Conservation (phyloP, 2,113 vertebrate species). For the Phaethon lepturus region DNA sequence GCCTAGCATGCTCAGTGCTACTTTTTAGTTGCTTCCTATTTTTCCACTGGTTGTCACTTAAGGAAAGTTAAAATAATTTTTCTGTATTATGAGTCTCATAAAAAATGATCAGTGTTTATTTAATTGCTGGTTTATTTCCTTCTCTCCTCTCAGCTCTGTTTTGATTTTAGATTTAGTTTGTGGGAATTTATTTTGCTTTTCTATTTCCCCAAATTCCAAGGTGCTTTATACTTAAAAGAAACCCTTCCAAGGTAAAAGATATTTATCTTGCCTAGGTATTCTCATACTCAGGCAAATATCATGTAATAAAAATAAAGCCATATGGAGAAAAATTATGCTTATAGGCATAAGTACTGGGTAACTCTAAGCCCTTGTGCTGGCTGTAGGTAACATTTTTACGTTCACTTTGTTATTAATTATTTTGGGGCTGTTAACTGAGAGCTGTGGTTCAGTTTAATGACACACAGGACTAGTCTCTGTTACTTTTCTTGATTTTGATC, state of each 20-base stretch:
- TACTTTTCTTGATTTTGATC: background rate
- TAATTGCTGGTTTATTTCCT: slow-evolving; percentile 33
- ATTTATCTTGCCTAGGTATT: slow-evolving; percentile 4
- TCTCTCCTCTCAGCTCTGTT: background rate
- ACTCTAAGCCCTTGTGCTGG: background rate
- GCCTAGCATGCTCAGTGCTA: background rate
- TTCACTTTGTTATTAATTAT: background rate
- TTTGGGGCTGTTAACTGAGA: background rate
- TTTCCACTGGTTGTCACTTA: slow-evolving; percentile 34
- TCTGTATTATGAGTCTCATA: slow-evolving; percentile 17
- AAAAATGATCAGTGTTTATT: slow-evolving; percentile 22
- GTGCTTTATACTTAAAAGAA: background rate
- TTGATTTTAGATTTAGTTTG: slow-evolving; percentile 24
- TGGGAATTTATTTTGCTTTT: slow-evolving; percentile 34
- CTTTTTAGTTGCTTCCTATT: background rate
- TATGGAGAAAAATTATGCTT: background rate
- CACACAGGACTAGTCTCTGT: background rate
- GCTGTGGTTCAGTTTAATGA: background rate
- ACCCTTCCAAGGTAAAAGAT: background rate
- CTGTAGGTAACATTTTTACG: background rate
- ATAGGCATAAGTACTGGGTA: background rate
- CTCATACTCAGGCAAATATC: background rate
- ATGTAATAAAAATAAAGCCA: background rate
- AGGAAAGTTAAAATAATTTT: slow-evolving; percentile 29
- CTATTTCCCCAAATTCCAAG: slow-evolving; percentile 17